Conservation (phyloP, 2,888 invertebrate species). For the Lacanobia oleracea region DNA sequence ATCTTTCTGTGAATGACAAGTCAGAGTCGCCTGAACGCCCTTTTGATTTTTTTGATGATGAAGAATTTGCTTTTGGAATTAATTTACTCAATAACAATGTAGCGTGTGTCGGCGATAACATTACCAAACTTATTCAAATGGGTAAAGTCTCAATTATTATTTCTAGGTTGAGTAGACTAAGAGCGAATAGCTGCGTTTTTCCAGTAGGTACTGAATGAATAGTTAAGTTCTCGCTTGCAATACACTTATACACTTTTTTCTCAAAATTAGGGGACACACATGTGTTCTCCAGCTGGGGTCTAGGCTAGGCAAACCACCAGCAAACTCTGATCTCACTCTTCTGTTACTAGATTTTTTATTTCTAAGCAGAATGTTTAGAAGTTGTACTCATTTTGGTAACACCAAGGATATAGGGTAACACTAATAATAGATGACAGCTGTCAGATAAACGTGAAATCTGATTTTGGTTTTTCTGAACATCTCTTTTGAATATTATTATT, state of each 20-base stretch:
- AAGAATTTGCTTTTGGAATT: slow-evolving; percentile 86
- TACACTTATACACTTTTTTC: no score
- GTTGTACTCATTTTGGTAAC: slow-evolving; percentile 4
- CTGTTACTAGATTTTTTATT: neutral
- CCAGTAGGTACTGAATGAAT: neutral
- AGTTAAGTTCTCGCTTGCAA: neutral
- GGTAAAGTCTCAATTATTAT: slow-evolving; percentile 68
- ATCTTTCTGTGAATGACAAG: slow-evolving; percentile 74
- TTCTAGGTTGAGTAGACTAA: neutral
- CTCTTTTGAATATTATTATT: slow-evolving; percentile 27
- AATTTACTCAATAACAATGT: slow-evolving; percentile 86
- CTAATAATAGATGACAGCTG: slow-evolving; percentile 40
- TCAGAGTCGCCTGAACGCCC: slow-evolving; percentile 80
- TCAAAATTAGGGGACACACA: no score
- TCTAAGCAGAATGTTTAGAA: neutral
- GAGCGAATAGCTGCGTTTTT: neutral
- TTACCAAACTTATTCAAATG: slow-evolving; percentile 86
- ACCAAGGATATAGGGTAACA: slow-evolving; percentile 19
- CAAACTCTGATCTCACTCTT: no score
- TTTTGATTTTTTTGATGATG: slow-evolving; percentile 86
- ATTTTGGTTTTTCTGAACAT: slow-evolving; percentile 26
- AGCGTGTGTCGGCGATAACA: slow-evolving; percentile 86
- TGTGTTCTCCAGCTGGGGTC: neutral
- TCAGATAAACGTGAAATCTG: slow-evolving; percentile 40
- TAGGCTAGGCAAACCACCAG: neutral